Base-by-base conservation (phyloP, 2,797 vertebrate species). In the Tapera naevia region DNA sequence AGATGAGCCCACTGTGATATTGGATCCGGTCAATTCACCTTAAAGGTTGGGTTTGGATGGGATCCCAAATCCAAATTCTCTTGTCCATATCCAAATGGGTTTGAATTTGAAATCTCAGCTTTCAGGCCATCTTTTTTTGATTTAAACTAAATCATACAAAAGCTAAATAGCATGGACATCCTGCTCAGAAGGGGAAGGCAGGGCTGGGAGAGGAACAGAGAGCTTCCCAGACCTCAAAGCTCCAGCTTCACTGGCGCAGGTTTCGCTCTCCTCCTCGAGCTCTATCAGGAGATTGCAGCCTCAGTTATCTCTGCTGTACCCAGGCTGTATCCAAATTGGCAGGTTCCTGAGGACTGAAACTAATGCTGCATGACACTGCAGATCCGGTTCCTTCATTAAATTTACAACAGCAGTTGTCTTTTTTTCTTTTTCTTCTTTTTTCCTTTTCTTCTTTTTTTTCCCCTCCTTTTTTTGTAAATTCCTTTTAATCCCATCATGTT, bases 271-370 rank as follows among this genome's bases (percentile, higher is more conserved):
- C 24, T 58, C 45, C n/a, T 73, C 8, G 4, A 81, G 37, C 74
- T 90, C 8, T 51, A 58, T 37, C 91, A 84, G 83, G 78, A 84
- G 64, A 56, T 50, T 67, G 60, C 81, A 82, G 74, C 9, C 30
- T 81, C 62, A 61, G 41, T 72, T 56, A 51, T 70, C 88, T 35
- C 23, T 27, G 64, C 54, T 80, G 23, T 60, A 80, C 73, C 66
- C 79, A 41, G 58, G 61, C 39, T 89, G 10, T 45, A 57, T 57
- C 67, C 86, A 72, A 85, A 86, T 53, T 24, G 9, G 69, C 76
- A 84, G 41, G 41, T 91, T 96, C 81, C 67, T 46, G 56, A 84
- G 78, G 60, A 80, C n/a, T 75, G 83, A 93, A 83, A 69, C 39
- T 86, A 65, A 91, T 76, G 78, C 90, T 80, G 72, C 23, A 2